Base-by-base conservation (phyloP, 2,797 vertebrate species). In the Sternotherus odoratus region DNA sequence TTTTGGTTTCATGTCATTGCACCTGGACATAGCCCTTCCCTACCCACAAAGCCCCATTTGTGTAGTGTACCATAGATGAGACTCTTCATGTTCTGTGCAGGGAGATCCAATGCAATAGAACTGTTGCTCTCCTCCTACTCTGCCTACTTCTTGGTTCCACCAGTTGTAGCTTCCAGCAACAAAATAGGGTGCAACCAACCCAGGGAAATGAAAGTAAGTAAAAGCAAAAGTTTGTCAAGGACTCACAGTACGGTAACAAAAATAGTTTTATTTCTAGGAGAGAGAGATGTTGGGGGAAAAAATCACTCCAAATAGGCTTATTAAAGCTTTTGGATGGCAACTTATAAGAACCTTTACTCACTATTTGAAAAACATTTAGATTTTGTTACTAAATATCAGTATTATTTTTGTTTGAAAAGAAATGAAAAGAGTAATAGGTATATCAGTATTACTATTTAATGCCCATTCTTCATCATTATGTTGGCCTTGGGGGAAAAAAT, bases 61-160 rank as follows among this genome's bases (percentile, higher is more conserved):
- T 8, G 11, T 39, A 72, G 66, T 19, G 5, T 63, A n/a, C 30
- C n/a, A 30, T 60, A 72, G 36, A 39, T 39, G 21, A 21, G 23
- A 72, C 23, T 24, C 36, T 69, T 72, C 21, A 39, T 43, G 66
- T 36, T 72, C 12, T 17, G 66, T 21, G 9, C 66, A 74, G 69
- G 39, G 12, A 26, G 23, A 46, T 46, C 24, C 12, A 10, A 15
- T 43, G 36, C 3, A 15, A 21, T 39, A 74, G 43, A 74, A 13
- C 33, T 78, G 21, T 9, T 78, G 50, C 63, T 81, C 12, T 79
- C 2, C 16, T 43, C 26, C 12, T 72, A 48, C 16, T 49, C 3
- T 1, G 1, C 5, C 10, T 89, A 50, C 2, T 13, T 63, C 4
- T 81, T 83, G 39, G 1, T 66, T 12, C 1, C 15, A 50, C 5